Base-by-base conservation (phyloP, 2,797 vertebrate species). In the Chloroceryle inda region DNA sequence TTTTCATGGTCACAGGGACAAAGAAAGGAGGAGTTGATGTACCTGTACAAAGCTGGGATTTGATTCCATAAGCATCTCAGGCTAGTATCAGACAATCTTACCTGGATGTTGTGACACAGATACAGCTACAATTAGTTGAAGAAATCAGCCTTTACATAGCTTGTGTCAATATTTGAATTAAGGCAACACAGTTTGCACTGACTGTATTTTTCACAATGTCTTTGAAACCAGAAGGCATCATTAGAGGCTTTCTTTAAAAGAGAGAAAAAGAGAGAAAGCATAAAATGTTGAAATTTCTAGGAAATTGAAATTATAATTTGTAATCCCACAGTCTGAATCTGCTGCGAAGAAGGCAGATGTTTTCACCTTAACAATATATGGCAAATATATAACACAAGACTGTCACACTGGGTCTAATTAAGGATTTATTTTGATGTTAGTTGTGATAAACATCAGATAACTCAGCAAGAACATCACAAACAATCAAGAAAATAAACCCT, bases 11-110 rank as follows among this genome's bases (percentile, higher is more conserved):
- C 38, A 68, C 6, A 31, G 10, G 37, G 24, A 13, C 31, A 75
- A 71, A 29, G 38, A 72, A 75, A 59, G 17, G 5, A 16, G 29
- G 26, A 67, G 27, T 5, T 87, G 23, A 44, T 58, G 44, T 42
- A 76, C 19, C 19, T 55, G 5, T 67, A 19, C 15, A 35, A 85
- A 62, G 8, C 18, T 64, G 26, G 8, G 49, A 53, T 90, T 64
- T 75, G 7, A 11, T 78, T 64, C 29, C 0, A 0, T 56, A 72
- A 72, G 6, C 5, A 45, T 63, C 27, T 45, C 49, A 75, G 22
- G 4, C 16, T 64, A 45, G 11, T 6, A 68, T 68, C 23, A 84
- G 42, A 81, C 72, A 78, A 58, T 53, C 16, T 64, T 68, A 14
- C 18, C 44, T 85, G n/a, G 49, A 29, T 71, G 10, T 63, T 74